These are phyloP conservation scores for Manis pentadactyla DNA, from an alignment of 2,797 vertebrate genomes.

Conservation along the genomic window DNA sequence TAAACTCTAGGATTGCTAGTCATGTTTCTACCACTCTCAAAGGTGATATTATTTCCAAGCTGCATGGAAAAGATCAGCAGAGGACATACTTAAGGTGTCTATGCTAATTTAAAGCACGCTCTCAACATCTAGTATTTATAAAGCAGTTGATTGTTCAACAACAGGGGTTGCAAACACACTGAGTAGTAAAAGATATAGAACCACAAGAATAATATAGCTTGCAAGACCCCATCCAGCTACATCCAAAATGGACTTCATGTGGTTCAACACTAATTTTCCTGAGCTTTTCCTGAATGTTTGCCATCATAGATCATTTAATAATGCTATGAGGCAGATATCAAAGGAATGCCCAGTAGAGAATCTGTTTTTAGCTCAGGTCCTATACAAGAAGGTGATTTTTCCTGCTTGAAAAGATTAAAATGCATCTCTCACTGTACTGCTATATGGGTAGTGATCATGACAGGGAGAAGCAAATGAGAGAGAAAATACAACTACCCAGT, in stretches of 20 bases:
- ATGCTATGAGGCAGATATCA: background rate
- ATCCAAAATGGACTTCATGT: background rate
- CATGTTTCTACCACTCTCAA: background rate
- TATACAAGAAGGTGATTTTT: background rate
- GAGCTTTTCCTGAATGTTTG: background rate
- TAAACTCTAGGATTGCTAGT: background rate
- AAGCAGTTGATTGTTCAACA: background rate
- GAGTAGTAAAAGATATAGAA: background rate
- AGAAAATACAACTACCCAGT: background rate
- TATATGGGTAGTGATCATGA: background rate
- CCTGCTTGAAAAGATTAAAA: background rate
- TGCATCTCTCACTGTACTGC: background rate
- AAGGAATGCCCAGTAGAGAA: accelerated
- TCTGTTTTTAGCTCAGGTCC: background rate
- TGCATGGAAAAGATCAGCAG: background rate
- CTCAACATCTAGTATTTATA: background rate
- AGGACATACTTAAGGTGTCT: background rate
- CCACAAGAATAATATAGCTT: background rate
- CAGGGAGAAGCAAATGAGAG: background rate
- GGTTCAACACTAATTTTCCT: background rate
- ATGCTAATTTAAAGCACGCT: background rate
- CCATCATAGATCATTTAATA: background rate
- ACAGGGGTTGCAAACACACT: background rate
- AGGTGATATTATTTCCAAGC: background rate
- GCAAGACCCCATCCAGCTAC: background rate